A percentile compares a stretch with the other conserved stretches of the same genome.
Evolutionary conservation across 1,140 invertebrate genomes (phyloP).

Genomic region (Drosophila murphyi): DNA sequence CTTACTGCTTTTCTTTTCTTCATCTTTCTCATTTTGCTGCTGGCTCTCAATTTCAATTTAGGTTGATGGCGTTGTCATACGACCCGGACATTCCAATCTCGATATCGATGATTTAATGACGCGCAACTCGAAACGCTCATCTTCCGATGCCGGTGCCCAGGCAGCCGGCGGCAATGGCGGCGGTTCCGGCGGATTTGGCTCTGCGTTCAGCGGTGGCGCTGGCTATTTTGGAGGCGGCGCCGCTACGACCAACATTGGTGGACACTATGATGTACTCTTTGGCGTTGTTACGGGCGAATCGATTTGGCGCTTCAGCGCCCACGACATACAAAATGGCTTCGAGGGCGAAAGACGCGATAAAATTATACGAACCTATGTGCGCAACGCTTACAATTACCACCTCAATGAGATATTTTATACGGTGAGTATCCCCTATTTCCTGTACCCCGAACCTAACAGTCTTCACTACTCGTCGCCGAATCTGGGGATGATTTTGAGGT

Average conservation of each 20-base stretch:
- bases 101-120: conserved; percentile 86
- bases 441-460: neutral
- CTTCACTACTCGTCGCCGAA: neutral
- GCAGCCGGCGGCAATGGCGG: conserved; percentile 50
- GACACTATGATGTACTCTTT: conserved; percentile 91
- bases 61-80: conserved; percentile 85
- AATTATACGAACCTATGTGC: conserved; percentile 96
- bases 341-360: conserved; percentile 94
- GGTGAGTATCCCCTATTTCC: conserved; percentile 84
- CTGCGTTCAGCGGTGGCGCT: conserved; percentile 52
- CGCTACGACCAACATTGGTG: conserved; percentile 53
- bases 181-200: conserved; percentile 55
- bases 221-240: conserved; percentile 60
- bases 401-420: conserved; percentile 98
- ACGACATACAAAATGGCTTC: conserved; percentile 94
- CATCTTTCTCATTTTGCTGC: conserved; percentile 22
- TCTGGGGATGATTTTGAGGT: neutral
- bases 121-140: conserved; percentile 80
- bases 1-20: conserved; percentile 11
- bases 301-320: conserved; percentile 91
- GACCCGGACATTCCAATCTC: conserved; percentile 86
- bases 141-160: conserved; percentile 64
- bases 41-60: conserved; percentile 77
- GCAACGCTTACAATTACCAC: conserved; percentile 97
- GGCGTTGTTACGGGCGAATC: conserved; percentile 94